Evolutionary conservation across 2,113 vertebrate genomes (phyloP), one percentile per base, ranked within the genome.

Genomic region (Chloroceryle aenea): DNA sequence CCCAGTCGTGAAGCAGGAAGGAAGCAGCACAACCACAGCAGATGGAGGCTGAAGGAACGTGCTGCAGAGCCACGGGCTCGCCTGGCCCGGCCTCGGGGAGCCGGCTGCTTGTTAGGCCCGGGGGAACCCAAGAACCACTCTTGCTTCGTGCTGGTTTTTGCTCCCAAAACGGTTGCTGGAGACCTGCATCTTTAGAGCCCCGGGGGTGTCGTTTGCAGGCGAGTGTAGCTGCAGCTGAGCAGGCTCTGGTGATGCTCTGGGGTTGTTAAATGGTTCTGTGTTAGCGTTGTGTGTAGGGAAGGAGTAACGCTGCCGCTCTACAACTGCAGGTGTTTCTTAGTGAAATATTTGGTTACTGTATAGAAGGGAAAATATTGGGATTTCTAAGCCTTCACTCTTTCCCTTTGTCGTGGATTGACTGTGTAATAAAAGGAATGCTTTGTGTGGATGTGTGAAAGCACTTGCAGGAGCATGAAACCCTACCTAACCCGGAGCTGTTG

Each of bases 271-370:
- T 0, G 0, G 3, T 23, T 40, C 43, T 34, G 47, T 66, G 21
- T 50, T 68, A 55, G 1, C 5, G 2, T 2, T 3, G 5, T 7
- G 23, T 20, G 14, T 42, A 10, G 2, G 0, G 26, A 16, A 29
- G 52, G 17, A 17, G 13, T 38, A 10, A 8, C 7, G 12, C 29
- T 17, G 76, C 53, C 45, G 0, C 0, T 8, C 42, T 48, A 3
- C 2, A 45, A 5, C 76, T 75, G 73, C 53, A 50, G 52, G 2
- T 67, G 32, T 52, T 72, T 66, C 32, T 26, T 40, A 21, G 14
- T 11, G 4, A 91, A 69, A 42, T n/a, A 18, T 12, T 72, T 63
- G n/a, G 2, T 61, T 42, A 4, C 76, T 47, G 15, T 16, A 4
- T 3, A 30, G 66, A 75, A 23, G 8, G 18, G 21, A 9, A 88